These are phyloP conservation scores for Apamea crenata DNA, from an alignment of 2,888 invertebrate species.

Conservation along the genomic window DNA sequence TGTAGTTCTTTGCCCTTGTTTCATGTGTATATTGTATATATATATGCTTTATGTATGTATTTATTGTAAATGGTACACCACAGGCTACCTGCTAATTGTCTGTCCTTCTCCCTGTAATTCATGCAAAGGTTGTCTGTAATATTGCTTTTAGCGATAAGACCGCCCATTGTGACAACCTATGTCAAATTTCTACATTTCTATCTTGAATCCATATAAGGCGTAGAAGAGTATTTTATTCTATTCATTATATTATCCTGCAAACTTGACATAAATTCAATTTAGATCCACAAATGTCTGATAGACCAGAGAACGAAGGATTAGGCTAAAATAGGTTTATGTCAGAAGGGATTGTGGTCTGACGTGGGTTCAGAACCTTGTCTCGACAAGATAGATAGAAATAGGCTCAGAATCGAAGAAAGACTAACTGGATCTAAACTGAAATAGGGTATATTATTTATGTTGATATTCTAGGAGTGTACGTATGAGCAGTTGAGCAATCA, in stretches of 20 bases:
- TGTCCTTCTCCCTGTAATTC: too few species aligned
- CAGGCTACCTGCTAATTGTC: too few species aligned
- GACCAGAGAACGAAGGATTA: conserved; percentile 25
- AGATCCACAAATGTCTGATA: background rate
- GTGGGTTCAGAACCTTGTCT: conserved; percentile 10
- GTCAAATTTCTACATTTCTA: too few species aligned
- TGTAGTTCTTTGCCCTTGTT: too few species aligned
- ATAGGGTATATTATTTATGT: background rate
- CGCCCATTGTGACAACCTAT: too few species aligned
- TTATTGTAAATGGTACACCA: too few species aligned
- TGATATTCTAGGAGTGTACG: background rate
- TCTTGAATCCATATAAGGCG: too few species aligned
- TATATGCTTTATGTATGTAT: too few species aligned
- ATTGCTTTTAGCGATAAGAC: too few species aligned
- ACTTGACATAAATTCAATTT: conserved; percentile 22
- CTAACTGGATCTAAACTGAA: background rate
- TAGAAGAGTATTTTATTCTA: background rate
- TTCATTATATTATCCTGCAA: background rate
- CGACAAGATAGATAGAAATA: conserved; percentile 28
- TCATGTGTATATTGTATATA: too few species aligned
- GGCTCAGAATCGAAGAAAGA: conserved; percentile 1
- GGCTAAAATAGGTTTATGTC: conserved; percentile 25
- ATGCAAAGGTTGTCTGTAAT: too few species aligned
- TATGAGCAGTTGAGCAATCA: background rate
- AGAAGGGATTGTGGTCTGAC: conserved; percentile 33